These are phyloP conservation scores for Chironomus tepperi DNA, from an alignment of 1,140 invertebrate species.

Conservation along the genomic window DNA sequence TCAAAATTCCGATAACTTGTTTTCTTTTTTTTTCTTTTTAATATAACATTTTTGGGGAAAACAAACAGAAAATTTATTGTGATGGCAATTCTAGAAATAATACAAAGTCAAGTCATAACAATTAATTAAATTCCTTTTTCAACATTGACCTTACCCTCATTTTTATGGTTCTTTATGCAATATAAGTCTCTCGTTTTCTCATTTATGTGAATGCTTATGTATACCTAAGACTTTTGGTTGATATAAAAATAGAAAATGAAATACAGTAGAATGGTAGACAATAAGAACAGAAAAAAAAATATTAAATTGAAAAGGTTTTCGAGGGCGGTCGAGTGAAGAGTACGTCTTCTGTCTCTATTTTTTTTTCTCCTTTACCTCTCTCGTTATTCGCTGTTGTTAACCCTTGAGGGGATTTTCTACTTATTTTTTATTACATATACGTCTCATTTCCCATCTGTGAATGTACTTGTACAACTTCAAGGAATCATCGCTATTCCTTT, in stretches of 20 bases:
- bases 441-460: background rate
- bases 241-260: too few species aligned
- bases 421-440: too few species aligned
- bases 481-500: background rate
- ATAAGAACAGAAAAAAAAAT: background rate
- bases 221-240: too few species aligned
- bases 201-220: too few species aligned
- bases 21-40: background rate
- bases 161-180: constrained; percentile 3
- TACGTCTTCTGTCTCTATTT: background rate
- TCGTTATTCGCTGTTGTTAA: background rate
- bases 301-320: background rate
- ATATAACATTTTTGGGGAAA: background rate
- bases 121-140: constrained; percentile 4
- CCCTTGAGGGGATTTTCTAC: background rate
- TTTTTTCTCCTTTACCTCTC: background rate
- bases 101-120: constrained; percentile 10
- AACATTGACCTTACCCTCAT: background rate
- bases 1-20: background rate
- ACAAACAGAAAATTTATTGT: constrained; percentile 8
- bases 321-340: background rate
- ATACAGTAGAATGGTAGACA: background rate
- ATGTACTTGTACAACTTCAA: background rate
- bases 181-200: background rate
- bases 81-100: background rate